Percentiles rank a stretch among this genome's conserved stretches.
Conservation (phyloP, 2,113 vertebrate genomes). For the Meleagris gallopavo region DNA sequence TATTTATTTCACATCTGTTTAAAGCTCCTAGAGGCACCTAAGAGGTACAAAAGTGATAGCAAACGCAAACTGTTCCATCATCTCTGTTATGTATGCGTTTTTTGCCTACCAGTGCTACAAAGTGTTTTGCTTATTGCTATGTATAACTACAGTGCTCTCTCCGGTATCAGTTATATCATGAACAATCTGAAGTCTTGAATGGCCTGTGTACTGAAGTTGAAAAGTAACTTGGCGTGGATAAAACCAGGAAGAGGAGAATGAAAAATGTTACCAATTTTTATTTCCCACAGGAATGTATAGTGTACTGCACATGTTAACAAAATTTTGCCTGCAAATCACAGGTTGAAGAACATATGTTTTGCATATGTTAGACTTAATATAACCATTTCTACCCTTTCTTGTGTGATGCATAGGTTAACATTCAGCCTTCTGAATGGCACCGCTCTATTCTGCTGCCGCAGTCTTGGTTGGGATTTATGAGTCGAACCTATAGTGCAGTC, state of each 20-base stretch:
- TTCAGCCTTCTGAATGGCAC: slow-evolving; percentile 96
- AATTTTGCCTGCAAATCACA: background rate
- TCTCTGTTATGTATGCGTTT: background rate
- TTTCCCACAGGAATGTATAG: background rate
- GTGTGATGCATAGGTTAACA: slow-evolving; percentile 86
- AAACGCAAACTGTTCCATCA: background rate
- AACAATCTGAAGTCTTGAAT: background rate
- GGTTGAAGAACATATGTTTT: background rate
- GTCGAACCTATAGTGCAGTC: slow-evolving; percentile 86
- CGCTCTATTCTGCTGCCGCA: slow-evolving; percentile 89
- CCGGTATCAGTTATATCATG: background rate
- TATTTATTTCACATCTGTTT: background rate
- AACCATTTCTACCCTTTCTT: background rate
- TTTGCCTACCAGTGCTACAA: background rate
- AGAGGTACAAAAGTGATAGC: background rate
- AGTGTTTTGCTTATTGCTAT: background rate
- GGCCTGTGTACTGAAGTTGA: background rate
- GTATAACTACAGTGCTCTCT: background rate
- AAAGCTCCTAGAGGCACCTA: background rate
- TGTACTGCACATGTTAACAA: rapidly evolving
- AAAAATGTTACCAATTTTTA: background rate
- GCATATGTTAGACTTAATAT: background rate
- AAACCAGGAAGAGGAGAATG: background rate
- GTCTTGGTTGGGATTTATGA: slow-evolving; percentile 92
- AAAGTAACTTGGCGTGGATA: background rate